Evolutionary conservation across 1,140 invertebrate genomes (phyloP).

Genomic region (Cheumatopsyche charites): DNA sequence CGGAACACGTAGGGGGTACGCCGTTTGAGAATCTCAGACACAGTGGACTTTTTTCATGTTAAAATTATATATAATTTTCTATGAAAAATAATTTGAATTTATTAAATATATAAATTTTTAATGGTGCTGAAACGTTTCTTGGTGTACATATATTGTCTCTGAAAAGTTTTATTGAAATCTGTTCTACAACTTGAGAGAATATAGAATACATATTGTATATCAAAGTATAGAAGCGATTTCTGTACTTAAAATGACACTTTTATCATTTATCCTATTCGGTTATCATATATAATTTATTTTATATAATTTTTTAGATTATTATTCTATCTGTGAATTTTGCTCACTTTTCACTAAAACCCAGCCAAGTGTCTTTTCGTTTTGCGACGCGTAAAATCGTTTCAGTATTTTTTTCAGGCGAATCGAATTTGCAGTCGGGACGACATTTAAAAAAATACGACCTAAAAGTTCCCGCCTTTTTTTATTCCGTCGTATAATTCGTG

Average conservation of each 20-base stretch:
- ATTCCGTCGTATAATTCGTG: neutral
- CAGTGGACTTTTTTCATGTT: neutral
- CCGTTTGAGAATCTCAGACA: neutral
- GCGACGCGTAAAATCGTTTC: neutral
- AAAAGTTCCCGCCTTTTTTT: neutral
- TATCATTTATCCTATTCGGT: too few relatives aligned
- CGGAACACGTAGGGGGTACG: constrained; percentile 25
- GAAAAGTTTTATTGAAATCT: too few relatives aligned
- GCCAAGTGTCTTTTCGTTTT: neutral
- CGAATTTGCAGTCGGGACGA: neutral
- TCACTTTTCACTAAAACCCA: constrained; percentile 2
- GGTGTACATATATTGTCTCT: too few relatives aligned
- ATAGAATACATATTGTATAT: too few relatives aligned
- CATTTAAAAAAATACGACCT: neutral
- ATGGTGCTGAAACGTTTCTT: too few relatives aligned
- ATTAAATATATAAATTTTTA: too few relatives aligned
- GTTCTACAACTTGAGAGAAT: too few relatives aligned
- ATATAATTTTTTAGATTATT: too few relatives aligned
- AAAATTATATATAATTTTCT: neutral
- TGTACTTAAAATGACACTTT: too few relatives aligned
- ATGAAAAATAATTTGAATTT: neutral
- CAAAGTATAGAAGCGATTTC: too few relatives aligned
- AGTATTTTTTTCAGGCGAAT: neutral
- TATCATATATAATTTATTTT: too few relatives aligned
- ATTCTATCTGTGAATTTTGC: constrained; percentile 27